A percentile compares a stretch with the other conserved stretches of the same genome.
phyloP scores from a whole-genome alignment of 2,888 invertebrate species.

The Tetropium fuscum region DNA sequence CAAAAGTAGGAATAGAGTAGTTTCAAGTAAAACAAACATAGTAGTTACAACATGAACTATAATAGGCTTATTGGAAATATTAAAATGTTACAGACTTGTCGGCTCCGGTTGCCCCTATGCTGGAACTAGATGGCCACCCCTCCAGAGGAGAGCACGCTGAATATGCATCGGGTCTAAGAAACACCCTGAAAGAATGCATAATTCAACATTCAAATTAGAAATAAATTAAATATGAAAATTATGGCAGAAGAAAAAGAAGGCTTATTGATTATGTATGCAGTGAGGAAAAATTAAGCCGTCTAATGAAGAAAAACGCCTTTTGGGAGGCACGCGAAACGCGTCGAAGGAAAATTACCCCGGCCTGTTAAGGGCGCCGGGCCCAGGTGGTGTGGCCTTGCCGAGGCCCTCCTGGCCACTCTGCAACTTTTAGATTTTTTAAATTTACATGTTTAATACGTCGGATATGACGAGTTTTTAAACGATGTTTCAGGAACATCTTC shows the following conservation, averaged over 20 bases:
- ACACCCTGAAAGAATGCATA: conserved; percentile 65
- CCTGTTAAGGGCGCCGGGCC: conserved; percentile 42
- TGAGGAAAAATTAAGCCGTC: conserved; percentile 67
- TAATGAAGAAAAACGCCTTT: conserved; percentile 67
- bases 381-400: conserved; percentile 47
- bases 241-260: conserved; percentile 63
- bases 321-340: conserved; percentile 59
- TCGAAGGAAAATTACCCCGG: conserved; percentile 56
- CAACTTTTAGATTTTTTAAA: conserved; percentile 52
- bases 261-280: conserved; percentile 69
- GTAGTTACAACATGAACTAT: no score
- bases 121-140: conserved; percentile 33
- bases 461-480: conserved; percentile 53
- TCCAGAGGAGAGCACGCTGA: conserved; percentile 55
- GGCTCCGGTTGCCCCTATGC: conserved; percentile 34
- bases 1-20: no score
- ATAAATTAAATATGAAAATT: conserved; percentile 69
- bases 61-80: no score
- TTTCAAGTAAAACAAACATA: no score
- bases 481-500: conserved; percentile 37
- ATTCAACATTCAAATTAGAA: conserved; percentile 68
- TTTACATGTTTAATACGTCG: conserved; percentile 61
- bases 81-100: no score
- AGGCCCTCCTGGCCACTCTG: conserved; percentile 38
- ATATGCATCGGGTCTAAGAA: conserved; percentile 60